These are phyloP conservation scores for Rhincodon typus DNA, from an alignment of 2,797 vertebrate species.

Conservation along the genomic window DNA sequence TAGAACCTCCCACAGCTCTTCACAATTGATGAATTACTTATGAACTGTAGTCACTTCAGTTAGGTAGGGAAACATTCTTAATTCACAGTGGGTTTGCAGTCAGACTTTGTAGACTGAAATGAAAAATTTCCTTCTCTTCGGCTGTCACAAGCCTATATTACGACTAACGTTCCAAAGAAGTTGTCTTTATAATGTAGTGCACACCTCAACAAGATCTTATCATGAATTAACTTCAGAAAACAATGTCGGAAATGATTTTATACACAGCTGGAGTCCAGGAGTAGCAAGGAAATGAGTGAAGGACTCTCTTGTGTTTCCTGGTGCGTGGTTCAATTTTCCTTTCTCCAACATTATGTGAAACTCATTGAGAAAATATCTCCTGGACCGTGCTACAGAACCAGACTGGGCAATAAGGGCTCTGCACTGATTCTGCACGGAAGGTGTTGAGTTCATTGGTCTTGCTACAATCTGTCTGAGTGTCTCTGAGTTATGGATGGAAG, in stretches of 20 bases:
- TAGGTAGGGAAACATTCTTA: constrained; percentile 1
- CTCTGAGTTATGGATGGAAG: neutral
- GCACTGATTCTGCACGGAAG: neutral
- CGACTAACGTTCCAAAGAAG: neutral
- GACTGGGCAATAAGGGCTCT: neutral
- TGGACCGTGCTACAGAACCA: neutral
- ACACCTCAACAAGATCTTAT: neutral
- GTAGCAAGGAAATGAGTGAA: neutral
- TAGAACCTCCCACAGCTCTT: neutral
- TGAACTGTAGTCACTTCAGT: neutral
- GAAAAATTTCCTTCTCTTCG: neutral
- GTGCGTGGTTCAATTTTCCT: neutral
- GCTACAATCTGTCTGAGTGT: neutral
- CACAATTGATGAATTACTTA: neutral
- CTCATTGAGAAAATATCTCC: neutral
- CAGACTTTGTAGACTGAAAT: neutral
- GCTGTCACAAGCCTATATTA: neutral
- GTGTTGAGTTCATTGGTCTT: neutral
- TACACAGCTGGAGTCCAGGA: neutral
- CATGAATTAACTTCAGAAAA: neutral
- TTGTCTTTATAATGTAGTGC: neutral
- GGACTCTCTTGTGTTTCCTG: neutral
- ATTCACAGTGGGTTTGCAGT: neutral
- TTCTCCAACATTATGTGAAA: neutral
- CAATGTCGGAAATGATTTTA: neutral